A percentile compares a stretch with the other conserved stretches of the same genome.
phyloP scores from a whole-genome alignment of 2,888 invertebrate species.

The Ariolimax columbianus region DNA sequence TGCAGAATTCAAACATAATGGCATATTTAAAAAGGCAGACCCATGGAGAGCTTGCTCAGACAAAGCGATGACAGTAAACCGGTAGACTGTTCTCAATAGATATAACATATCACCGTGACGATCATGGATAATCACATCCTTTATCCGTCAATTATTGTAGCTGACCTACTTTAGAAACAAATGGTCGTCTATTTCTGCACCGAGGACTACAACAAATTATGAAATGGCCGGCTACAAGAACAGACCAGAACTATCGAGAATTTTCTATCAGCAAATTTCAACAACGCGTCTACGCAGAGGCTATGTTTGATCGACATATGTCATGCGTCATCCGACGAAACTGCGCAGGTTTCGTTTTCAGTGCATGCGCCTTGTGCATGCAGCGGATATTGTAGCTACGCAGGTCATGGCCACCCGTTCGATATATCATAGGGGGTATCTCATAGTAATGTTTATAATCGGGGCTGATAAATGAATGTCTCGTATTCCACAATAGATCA shows the following conservation, averaged over 20 bases:
- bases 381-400: conserved; percentile 4
- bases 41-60: too few relatives aligned
- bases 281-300: conserved; percentile 35
- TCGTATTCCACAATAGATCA: too few relatives aligned
- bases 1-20: too few relatives aligned
- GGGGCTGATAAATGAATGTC: not conserved
- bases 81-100: not conserved
- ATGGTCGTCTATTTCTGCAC: not conserved
- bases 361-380: not conserved
- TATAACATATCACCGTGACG: not conserved
- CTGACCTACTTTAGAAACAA: not conserved
- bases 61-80: not conserved
- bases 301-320: conserved; percentile 6
- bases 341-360: conserved; percentile 36
- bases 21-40: too few relatives aligned
- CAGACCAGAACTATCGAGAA: conserved; percentile 14
- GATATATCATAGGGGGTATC: not conserved
- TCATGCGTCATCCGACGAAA: conserved; percentile 38
- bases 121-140: not conserved
- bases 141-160: not conserved
- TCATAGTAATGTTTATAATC: conserved; percentile 5
- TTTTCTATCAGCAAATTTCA: not conserved
- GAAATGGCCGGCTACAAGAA: not conserved
- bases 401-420: not conserved
- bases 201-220: not conserved